These are phyloP conservation scores for Merluccius polli DNA, from an alignment of 2,797 vertebrate species.

Conservation along the genomic window DNA sequence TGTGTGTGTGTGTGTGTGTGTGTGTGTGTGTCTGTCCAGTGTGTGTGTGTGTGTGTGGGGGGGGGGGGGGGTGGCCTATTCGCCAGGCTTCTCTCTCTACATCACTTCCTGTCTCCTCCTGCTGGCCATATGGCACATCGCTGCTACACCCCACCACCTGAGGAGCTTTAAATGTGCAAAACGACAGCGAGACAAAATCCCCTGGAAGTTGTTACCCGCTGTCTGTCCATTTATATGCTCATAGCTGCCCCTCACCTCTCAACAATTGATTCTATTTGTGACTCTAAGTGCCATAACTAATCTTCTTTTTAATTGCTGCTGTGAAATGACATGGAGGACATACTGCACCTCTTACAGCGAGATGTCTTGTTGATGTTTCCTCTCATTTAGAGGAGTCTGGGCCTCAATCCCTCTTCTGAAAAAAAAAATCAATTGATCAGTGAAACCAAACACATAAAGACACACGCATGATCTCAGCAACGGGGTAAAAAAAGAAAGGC, in stretches of 20 bases:
- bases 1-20: too few species aligned
- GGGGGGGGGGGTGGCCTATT: neutral
- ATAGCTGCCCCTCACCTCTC: constrained; percentile 41
- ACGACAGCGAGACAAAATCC: constrained; percentile 28
- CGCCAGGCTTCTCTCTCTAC: constrained; percentile 9
- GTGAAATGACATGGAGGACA: neutral
- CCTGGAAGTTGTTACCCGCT: constrained; percentile 16
- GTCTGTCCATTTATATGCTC: neutral
- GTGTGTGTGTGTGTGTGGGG: too few species aligned
- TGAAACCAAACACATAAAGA: too few species aligned
- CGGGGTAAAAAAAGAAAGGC: too few species aligned
- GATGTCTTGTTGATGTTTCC: too few species aligned
- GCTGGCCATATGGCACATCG: constrained; percentile 47
- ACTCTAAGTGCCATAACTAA: constrained; percentile 44
- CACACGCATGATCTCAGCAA: too few species aligned
- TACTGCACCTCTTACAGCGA: too few species aligned
- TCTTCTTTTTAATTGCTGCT: neutral
- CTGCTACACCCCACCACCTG: constrained; percentile 28
- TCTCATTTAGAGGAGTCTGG: too few species aligned
- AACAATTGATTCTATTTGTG: constrained; percentile 57
- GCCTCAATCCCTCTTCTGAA: too few species aligned
- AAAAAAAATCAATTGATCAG: too few species aligned
- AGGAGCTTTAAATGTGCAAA: constrained; percentile 48
- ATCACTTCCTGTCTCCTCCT: constrained; percentile 23
- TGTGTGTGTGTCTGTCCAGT: too few species aligned